A percentile compares a stretch with the other conserved stretches of the same genome.
phyloP scores from a whole-genome alignment of 2,888 invertebrate genomes.

The Macrostomum cliftonense region DNA sequence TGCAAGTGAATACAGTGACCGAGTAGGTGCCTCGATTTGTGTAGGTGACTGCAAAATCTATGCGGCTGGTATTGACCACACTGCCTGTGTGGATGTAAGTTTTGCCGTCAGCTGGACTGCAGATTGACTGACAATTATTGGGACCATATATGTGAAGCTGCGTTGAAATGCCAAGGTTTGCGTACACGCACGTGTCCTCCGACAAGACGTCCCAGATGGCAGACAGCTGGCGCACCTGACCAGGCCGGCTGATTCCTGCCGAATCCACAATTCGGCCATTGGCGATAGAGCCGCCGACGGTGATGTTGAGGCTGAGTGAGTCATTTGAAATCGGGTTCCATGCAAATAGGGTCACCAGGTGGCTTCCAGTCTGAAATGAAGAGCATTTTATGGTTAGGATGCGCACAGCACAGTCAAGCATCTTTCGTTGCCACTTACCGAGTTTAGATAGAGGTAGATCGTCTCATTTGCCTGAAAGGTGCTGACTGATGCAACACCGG shows the following conservation, averaged over 20 bases:
- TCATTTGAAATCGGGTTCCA: slow-evolving; percentile 14
- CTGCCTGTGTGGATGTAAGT: slow-evolving; percentile 2
- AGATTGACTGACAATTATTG: no score
- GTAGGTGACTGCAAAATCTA: slow-evolving; percentile 6
- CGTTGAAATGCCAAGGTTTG: slow-evolving; percentile 18
- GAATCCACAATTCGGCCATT: slow-evolving; percentile 11
- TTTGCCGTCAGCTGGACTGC: no score
- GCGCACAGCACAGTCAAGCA: no score
- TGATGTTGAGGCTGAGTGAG: slow-evolving; percentile 11
- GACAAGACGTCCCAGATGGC: slow-evolving; percentile 17
- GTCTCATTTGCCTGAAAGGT: no score
- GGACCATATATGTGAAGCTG: slow-evolving; percentile 3
- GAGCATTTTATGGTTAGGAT: no score
- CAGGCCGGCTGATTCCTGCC: slow-evolving; percentile 3
- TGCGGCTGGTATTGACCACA: slow-evolving; percentile 3
- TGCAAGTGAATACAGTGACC: slow-evolving; percentile 7
- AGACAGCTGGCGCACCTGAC: slow-evolving; percentile 15
- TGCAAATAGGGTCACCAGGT: slow-evolving; percentile 15
- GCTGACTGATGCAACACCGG: no score
- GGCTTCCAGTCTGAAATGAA: slow-evolving; percentile 7
- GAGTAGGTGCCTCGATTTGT: slow-evolving; percentile 4
- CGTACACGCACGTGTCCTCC: slow-evolving; percentile 18
- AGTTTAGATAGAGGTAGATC: no score
- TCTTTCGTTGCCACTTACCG: no score
- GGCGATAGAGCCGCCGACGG: slow-evolving; percentile 12